A percentile compares a stretch with the other conserved stretches of the same genome.
These are phyloP conservation scores for Procambarus virginalis DNA, from an alignment of 1,140 invertebrate genomes.

Conservation along the genomic window DNA sequence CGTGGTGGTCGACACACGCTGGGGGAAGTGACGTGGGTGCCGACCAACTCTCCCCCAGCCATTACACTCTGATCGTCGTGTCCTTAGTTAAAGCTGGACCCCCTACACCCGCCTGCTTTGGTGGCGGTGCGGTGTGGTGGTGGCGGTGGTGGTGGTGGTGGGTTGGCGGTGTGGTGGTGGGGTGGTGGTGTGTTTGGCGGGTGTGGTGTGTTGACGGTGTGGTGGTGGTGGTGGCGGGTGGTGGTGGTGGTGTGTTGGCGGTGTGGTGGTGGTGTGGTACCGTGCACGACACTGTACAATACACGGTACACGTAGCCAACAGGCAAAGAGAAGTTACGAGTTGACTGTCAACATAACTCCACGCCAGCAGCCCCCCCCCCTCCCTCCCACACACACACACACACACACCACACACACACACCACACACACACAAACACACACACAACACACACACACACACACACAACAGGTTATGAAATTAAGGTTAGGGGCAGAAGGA, in stretches of 20 bases:
- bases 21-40: neutral
- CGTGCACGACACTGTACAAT: neutral
- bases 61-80: neutral
- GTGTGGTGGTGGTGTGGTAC: neutral
- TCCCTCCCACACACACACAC: neutral
- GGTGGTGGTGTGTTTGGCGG: too few relatives aligned
- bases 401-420: conserved; percentile 11
- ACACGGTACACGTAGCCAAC: too few relatives aligned
- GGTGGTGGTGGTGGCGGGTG: too few relatives aligned
- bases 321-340: too few relatives aligned
- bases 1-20: too few relatives aligned
- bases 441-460: conserved; percentile 8
- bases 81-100: neutral
- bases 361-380: too few relatives aligned
- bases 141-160: neutral
- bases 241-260: too few relatives aligned
- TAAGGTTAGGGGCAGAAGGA: too few relatives aligned
- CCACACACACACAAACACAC: conserved; percentile 18
- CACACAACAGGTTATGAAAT: too few relatives aligned
- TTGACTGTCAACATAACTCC: too few relatives aligned
- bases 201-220: too few relatives aligned
- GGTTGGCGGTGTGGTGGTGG: neutral
- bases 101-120: too few relatives aligned
- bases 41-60: neutral
- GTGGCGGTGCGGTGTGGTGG: neutral